Evolutionary conservation across 1,140 invertebrate genomes (phyloP).

Genomic region (Sipha flava): DNA sequence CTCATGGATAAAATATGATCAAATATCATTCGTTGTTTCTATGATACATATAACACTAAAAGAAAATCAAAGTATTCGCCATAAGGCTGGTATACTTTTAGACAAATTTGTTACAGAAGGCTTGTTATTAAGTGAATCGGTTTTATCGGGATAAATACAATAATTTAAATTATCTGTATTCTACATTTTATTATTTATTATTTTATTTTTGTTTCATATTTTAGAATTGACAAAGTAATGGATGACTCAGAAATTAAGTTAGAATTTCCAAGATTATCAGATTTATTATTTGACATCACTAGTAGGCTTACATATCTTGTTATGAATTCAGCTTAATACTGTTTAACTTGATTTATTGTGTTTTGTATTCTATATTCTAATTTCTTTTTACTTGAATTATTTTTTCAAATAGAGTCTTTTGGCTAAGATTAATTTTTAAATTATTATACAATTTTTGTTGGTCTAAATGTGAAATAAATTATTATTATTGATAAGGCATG

Average conservation of each 20-base stretch:
- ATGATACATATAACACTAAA: neutral
- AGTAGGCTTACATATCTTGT: neutral
- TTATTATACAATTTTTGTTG: no score
- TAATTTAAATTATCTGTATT: no score
- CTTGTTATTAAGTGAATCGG: neutral
- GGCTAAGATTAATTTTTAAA: no score
- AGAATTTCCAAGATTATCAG: neutral
- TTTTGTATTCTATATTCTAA: no score
- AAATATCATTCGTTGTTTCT: neutral
- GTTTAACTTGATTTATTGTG: no score
- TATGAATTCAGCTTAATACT: no score
- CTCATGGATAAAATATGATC: neutral
- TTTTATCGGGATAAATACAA: neutral
- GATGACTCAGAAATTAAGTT: neutral
- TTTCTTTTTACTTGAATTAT: no score
- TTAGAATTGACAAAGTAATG: neutral
- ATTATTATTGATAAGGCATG: no score
- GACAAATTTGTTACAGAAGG: neutral
- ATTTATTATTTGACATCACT: neutral
- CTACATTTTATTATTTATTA: neutral
- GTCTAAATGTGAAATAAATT: no score
- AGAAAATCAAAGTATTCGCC: neutral
- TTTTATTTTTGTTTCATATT: neutral
- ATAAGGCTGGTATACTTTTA: neutral
- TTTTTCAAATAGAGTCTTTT: no score